Evolutionary conservation across 2,113 vertebrate genomes (phyloP).

Genomic region (Octodon degus): DNA sequence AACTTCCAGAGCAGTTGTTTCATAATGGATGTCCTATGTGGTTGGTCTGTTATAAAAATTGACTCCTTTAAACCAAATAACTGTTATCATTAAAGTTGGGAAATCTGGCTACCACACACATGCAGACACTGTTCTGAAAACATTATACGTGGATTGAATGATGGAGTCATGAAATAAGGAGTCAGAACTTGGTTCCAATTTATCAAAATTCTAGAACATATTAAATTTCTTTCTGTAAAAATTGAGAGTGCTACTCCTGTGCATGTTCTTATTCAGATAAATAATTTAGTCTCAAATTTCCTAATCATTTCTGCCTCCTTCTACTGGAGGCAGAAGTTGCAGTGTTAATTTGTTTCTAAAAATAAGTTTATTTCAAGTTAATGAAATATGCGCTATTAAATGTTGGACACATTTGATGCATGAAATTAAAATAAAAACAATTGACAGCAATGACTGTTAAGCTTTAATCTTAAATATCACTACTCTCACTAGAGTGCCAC

Average conservation of each 20-base stretch:
- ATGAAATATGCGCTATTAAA: not conserved
- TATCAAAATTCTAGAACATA: slow-evolving; percentile 48
- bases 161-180: slow-evolving; percentile 43
- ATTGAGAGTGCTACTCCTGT: slow-evolving; percentile 37
- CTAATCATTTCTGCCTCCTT: not conserved
- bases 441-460: slow-evolving; percentile 25
- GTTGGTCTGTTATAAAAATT: slow-evolving; percentile 50
- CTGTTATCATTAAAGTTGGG: slow-evolving; percentile 49
- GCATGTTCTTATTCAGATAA: slow-evolving; percentile 27
- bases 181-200: slow-evolving; percentile 48
- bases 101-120: slow-evolving; percentile 12
- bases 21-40: slow-evolving; percentile 38
- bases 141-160: not conserved
- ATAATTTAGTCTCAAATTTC: slow-evolving; percentile 65
- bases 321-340: not conserved
- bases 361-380: slow-evolving; percentile 30
- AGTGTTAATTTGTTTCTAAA: slow-evolving; percentile 8
- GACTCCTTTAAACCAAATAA: slow-evolving; percentile 55
- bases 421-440: not conserved
- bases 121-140: slow-evolving; percentile 45
- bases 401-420: not conserved
- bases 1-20: slow-evolving; percentile 54
- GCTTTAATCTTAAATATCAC: slow-evolving; percentile 17
- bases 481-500: not conserved
- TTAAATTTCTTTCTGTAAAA: slow-evolving; percentile 23